These are phyloP conservation scores for Platyscapa corneri DNA, from an alignment of 1,140 invertebrate genomes.

Conservation along the genomic window DNA sequence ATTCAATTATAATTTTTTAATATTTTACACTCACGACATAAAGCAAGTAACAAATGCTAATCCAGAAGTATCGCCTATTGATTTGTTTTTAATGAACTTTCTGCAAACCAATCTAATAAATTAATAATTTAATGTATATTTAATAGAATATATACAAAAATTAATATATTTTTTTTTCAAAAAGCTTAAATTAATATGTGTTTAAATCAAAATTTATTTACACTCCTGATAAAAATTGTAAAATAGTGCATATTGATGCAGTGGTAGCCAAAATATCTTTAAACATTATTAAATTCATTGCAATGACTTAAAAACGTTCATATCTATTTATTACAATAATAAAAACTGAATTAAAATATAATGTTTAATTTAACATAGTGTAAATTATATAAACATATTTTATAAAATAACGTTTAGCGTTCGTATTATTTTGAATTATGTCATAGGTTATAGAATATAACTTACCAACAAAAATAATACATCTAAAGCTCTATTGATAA, in stretches of 20 bases:
- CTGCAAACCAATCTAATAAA: conserved; percentile 79
- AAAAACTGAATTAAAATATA: not conserved
- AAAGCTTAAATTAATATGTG: too few species aligned
- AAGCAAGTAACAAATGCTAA: conserved; percentile 85
- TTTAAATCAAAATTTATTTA: conserved; percentile 70
- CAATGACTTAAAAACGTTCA: conserved; percentile 20
- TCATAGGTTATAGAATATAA: conserved; percentile 20
- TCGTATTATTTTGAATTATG: conserved; percentile 3
- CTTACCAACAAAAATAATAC: conserved; percentile 7
- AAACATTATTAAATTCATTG: conserved; percentile 55
- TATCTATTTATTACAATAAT: not conserved
- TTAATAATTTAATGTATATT: too few species aligned
- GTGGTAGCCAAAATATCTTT: conserved; percentile 76
- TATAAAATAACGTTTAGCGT: not conserved
- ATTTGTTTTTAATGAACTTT: conserved; percentile 79
- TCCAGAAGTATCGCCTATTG: conserved; percentile 81
- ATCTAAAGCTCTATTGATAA: not conserved
- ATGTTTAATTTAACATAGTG: not conserved
- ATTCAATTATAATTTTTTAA: conserved; percentile 38
- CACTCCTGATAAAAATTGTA: conserved; percentile 82
- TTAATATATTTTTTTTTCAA: too few species aligned
- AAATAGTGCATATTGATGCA: conserved; percentile 80
- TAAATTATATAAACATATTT: not conserved
- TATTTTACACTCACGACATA: conserved; percentile 79
- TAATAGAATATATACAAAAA: too few species aligned